A percentile compares a stretch with the other conserved stretches of the same genome.
These are phyloP conservation scores for Cebidichthys violaceus DNA, from an alignment of 2,113 vertebrate species.

Conservation along the genomic window DNA sequence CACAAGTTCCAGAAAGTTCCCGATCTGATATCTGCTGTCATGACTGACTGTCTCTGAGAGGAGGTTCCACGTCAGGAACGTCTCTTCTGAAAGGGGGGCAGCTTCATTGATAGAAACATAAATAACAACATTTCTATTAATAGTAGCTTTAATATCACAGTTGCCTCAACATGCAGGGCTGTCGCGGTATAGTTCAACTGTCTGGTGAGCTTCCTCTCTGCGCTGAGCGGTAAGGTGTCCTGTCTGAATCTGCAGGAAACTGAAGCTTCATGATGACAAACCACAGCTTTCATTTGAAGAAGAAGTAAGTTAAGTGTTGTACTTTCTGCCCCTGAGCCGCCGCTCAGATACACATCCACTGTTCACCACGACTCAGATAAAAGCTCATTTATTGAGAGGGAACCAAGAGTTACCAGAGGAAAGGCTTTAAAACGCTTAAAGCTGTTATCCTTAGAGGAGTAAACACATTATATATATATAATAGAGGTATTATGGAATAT, in stretches of 20 bases:
- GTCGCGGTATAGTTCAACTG: too few relatives aligned
- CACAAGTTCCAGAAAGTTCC: slow-evolving; percentile 18
- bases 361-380: background rate
- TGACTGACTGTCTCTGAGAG: background rate
- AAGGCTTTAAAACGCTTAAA: background rate
- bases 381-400: background rate
- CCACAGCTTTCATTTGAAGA: background rate
- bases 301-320: background rate
- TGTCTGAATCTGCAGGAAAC: background rate
- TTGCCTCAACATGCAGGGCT: background rate
- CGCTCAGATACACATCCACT: background rate
- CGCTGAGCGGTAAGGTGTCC: background rate
- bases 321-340: background rate
- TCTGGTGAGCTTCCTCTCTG: background rate
- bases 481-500: background rate
- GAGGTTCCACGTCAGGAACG: slow-evolving; percentile 23
- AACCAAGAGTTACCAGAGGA: background rate
- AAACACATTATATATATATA: too few relatives aligned
- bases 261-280: background rate
- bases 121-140: background rate
- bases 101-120: too few relatives aligned
- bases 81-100: background rate
- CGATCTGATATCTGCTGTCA: slow-evolving; percentile 11
- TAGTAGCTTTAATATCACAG: too few relatives aligned
- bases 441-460: background rate